These are phyloP conservation scores for Melolontha melolontha DNA, from an alignment of 2,888 invertebrate species.

Conservation along the genomic window DNA sequence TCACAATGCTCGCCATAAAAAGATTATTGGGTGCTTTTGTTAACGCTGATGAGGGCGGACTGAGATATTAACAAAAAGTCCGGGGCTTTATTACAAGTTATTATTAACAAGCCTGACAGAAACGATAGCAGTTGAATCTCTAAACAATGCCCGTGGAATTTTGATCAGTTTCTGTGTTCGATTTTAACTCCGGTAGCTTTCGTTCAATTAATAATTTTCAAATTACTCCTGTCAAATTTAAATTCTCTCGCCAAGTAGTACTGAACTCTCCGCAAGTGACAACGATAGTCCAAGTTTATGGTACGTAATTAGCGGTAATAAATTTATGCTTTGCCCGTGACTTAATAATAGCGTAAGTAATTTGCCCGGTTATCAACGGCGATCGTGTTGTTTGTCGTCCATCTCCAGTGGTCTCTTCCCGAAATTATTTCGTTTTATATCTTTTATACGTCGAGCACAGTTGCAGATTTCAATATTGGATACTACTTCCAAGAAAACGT, in stretches of 20 bases:
- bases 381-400: not conserved
- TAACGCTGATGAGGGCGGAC: constrained; percentile 60
- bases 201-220: constrained; percentile 45
- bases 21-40: constrained; percentile 60
- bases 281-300: constrained; percentile 20
- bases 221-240: constrained; percentile 45
- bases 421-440: too few relatives aligned
- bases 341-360: too few relatives aligned
- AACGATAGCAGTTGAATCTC: constrained; percentile 47
- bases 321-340: constrained; percentile 5
- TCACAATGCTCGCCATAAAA: constrained; percentile 59
- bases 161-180: constrained; percentile 49
- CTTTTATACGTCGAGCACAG: too few relatives aligned
- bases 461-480: too few relatives aligned
- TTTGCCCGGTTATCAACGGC: not conserved
- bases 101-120: constrained; percentile 56
- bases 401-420: too few relatives aligned
- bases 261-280: constrained; percentile 18
- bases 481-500: too few relatives aligned
- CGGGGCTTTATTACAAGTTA: constrained; percentile 55
- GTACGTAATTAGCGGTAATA: constrained; percentile 20
- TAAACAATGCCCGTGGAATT: constrained; percentile 53
- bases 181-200: constrained; percentile 46
- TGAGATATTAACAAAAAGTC: constrained; percentile 58
- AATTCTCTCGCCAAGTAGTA: constrained; percentile 33